Percentiles rank a stretch among this genome's conserved stretches.
Conservation (phyloP, 2,797 vertebrate species). For the Tiaroga cobitis region DNA sequence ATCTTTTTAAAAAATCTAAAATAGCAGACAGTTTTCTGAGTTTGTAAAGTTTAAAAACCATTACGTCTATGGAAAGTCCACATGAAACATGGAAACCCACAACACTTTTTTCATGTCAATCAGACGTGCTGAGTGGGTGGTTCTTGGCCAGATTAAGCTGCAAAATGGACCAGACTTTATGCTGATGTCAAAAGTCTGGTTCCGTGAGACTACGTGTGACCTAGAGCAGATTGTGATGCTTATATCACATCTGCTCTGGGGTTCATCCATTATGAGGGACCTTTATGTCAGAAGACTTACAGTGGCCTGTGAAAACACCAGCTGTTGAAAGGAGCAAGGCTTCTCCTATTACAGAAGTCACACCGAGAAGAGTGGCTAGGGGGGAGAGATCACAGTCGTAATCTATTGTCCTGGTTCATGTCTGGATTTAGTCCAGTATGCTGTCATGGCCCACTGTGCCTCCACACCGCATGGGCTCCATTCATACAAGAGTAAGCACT, state of each 20-base stretch:
- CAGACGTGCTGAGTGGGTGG: accelerated
- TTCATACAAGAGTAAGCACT: slow-evolving; percentile 46
- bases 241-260: slow-evolving; percentile 8
- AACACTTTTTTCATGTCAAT: not conserved
- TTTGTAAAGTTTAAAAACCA: too few relatives aligned
- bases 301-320: slow-evolving; percentile 34
- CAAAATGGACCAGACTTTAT: not conserved
- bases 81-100: too few relatives aligned
- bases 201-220: not conserved
- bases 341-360: slow-evolving; percentile 57
- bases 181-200: not conserved
- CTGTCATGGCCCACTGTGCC: slow-evolving; percentile 50
- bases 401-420: slow-evolving; percentile 73
- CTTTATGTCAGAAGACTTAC: slow-evolving; percentile 14
- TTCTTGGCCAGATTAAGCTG: not conserved
- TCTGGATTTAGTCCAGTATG: slow-evolving; percentile 64
- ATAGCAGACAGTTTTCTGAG: too few relatives aligned
- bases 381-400: slow-evolving; percentile 65
- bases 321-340: slow-evolving; percentile 50
- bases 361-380: slow-evolving; percentile 54
- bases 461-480: slow-evolving; percentile 21
- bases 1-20: too few relatives aligned
- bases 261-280: slow-evolving; percentile 12
- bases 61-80: too few relatives aligned
- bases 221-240: not conserved